phyloP scores from a whole-genome alignment of 1,140 invertebrate species.

The Acromyrmex echinatior region DNA sequence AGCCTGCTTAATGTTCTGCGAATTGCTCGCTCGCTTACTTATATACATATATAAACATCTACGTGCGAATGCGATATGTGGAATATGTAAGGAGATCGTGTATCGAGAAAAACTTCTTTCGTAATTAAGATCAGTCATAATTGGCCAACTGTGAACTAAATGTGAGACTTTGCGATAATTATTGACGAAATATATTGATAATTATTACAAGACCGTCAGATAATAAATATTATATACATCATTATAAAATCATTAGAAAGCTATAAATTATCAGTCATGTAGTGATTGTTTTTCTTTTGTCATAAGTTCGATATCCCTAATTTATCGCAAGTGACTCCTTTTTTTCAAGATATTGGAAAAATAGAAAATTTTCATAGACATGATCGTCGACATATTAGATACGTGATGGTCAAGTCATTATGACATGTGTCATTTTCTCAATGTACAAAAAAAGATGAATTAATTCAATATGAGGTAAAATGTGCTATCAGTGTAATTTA shows the following conservation, averaged over 20 bases:
- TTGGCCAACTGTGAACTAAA: constrained; percentile 5
- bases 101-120: neutral
- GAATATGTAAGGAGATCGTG: neutral
- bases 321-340: neutral
- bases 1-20: constrained; percentile 38
- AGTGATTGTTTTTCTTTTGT: neutral
- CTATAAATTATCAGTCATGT: neutral
- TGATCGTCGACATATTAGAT: neutral
- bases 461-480: neutral
- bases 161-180: neutral
- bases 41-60: neutral
- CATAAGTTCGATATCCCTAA: neutral
- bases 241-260: constrained; percentile 38
- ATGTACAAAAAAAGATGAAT: neutral
- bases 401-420: neutral
- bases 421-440: neutral
- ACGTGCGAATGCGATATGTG: neutral
- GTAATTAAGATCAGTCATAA: constrained; percentile 34
- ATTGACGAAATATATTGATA: neutral
- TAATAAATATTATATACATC: neutral
- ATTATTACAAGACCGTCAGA: neutral
- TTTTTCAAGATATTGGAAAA: neutral
- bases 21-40: constrained; percentile 24
- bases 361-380: neutral
- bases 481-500: neutral